phyloP scores from a whole-genome alignment of 2,888 invertebrate genomes.

The Emmelina monodactyla region DNA sequence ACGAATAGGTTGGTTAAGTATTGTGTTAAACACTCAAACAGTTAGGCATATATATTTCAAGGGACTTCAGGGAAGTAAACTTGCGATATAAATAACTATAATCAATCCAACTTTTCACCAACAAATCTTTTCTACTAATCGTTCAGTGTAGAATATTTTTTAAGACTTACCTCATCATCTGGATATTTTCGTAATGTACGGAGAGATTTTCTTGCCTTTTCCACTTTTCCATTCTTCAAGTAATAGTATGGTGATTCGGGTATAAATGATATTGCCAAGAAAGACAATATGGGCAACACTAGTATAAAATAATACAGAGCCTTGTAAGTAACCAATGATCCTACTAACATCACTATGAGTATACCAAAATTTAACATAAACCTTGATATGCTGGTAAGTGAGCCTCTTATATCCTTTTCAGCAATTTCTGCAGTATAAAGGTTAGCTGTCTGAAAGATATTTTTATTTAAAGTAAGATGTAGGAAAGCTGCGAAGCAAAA shows the following conservation, averaged over 20 bases:
- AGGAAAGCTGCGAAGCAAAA: no score
- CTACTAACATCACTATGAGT: conserved; percentile 40
- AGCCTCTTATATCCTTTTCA: conserved; percentile 47
- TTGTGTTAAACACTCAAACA: no score
- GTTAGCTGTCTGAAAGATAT: conserved; percentile 34
- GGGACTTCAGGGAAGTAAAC: no score
- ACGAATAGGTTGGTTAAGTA: no score
- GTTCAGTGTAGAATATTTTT: no score
- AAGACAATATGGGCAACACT: conserved; percentile 46
- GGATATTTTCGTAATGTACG: conserved; percentile 35
- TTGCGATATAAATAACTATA: no score
- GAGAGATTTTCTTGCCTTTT: conserved; percentile 44
- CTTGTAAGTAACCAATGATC: conserved; percentile 38
- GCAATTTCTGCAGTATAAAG: conserved; percentile 51
- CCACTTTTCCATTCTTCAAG: conserved; percentile 53
- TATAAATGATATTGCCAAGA: conserved; percentile 55
- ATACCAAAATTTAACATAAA: conserved; percentile 42
- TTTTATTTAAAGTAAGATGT: no score
- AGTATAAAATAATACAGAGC: conserved; percentile 45
- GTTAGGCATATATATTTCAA: no score
- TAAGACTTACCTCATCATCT: conserved; percentile 26
- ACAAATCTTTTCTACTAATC: no score
- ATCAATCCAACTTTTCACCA: no score
- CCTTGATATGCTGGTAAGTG: conserved; percentile 28
- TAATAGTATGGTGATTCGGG: conserved; percentile 69